A percentile compares a stretch with the other conserved stretches of the same genome.
Evolutionary conservation across 1,140 invertebrate species (phyloP).

Genomic region (Drosophila lini): DNA sequence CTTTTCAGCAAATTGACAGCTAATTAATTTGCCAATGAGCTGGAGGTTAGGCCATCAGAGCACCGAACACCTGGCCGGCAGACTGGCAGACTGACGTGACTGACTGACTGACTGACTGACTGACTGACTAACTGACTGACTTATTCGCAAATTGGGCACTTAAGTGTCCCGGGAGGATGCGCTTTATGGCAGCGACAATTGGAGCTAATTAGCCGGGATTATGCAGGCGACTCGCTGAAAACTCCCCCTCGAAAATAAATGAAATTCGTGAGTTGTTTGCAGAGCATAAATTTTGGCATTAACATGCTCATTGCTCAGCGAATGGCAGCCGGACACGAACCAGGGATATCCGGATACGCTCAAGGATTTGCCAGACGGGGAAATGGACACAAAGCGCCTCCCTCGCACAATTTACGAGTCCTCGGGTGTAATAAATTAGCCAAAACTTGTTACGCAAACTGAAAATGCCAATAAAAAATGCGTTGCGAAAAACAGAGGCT

Average conservation of each 20-base stretch:
- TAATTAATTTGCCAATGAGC: slow-evolving; percentile 76
- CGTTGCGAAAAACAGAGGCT: slow-evolving; percentile 58
- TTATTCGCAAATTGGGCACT: slow-evolving; percentile 50
- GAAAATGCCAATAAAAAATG: slow-evolving; percentile 72
- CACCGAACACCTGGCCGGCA: slow-evolving; percentile 28
- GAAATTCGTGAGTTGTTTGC: slow-evolving; percentile 67
- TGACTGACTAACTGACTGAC: slow-evolving; percentile 28
- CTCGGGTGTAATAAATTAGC: slow-evolving; percentile 68
- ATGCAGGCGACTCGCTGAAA: slow-evolving; percentile 42
- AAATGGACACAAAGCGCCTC: slow-evolving; percentile 8
- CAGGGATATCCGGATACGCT: slow-evolving; percentile 12
- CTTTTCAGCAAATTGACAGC: slow-evolving; percentile 68
- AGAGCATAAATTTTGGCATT: slow-evolving; percentile 63
- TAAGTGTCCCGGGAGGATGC: slow-evolving; percentile 55
- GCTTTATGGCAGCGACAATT: slow-evolving; percentile 71
- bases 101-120: neutral
- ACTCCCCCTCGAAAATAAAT: slow-evolving; percentile 53
- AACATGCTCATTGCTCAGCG: slow-evolving; percentile 60
- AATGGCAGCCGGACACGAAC: slow-evolving; percentile 39
- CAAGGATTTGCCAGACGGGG: slow-evolving; percentile 17
- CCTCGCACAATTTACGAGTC: slow-evolving; percentile 59
- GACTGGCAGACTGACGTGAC: neutral
- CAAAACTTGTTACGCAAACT: slow-evolving; percentile 69
- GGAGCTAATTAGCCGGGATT: slow-evolving; percentile 64
- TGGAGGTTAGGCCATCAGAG: slow-evolving; percentile 20